Evolutionary conservation across 1,140 invertebrate species (phyloP).

Genomic region (Tetragonula clypearis): DNA sequence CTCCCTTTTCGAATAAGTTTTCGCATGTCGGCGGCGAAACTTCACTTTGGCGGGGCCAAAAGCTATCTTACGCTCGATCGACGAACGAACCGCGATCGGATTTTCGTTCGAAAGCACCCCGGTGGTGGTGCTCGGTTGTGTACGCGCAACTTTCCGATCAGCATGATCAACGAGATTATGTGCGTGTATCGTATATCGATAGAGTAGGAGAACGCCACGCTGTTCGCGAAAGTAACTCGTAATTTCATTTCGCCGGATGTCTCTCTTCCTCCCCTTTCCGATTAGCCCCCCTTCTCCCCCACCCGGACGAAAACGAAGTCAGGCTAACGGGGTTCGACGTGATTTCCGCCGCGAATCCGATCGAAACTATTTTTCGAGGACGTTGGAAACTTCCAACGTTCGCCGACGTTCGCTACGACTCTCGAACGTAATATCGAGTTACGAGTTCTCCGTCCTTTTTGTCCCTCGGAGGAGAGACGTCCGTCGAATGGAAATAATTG

Average conservation of each 20-base stretch:
- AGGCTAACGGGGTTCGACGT: constrained; percentile 1
- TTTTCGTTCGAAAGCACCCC: not conserved
- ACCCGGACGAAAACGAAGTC: not conserved
- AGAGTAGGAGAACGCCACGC: not conserved
- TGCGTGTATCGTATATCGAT: not conserved
- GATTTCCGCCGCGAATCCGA: not conserved
- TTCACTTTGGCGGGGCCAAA: not conserved
- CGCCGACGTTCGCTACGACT: not conserved
- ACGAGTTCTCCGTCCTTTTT: not conserved
- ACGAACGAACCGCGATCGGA: not conserved
- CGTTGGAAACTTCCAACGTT: not conserved
- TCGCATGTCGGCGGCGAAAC: not conserved
- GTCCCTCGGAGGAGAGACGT: not conserved
- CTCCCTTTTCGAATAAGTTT: not conserved
- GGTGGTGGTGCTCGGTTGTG: too few relatives aligned
- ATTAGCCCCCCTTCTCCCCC: not conserved
- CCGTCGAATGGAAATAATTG: not conserved
- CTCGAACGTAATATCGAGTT: not conserved
- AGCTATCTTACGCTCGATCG: not conserved
- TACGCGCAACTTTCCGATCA: not conserved
- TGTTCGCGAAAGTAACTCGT: not conserved
- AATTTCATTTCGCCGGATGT: constrained; percentile 15
- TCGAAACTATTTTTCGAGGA: not conserved
- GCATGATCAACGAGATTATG: constrained; percentile 11
- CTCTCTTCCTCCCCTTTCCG: not conserved